Base-by-base conservation (phyloP, 2,797 vertebrate genomes). In the Neopelma chrysocephalum region DNA sequence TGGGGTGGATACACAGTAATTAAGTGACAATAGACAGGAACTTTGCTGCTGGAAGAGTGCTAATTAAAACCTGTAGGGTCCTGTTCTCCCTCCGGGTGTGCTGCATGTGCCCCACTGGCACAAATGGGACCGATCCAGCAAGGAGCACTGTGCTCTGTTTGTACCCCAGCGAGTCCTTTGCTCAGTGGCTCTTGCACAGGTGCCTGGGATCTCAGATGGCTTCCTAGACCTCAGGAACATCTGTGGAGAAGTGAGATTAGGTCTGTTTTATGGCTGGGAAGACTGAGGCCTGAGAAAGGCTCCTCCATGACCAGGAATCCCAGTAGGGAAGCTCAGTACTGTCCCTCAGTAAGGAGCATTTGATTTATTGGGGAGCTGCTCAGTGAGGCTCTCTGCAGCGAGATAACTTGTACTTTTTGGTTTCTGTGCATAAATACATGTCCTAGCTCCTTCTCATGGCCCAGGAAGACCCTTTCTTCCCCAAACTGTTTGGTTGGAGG, bases 31-130 rank as follows among this genome's bases (percentile, higher is more conserved):
- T 93, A 61, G 95, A 89, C 81, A 89, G 93, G 92, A 89, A 92
- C 93, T 89, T 96, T 89, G 92, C 93, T 70, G 88, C 84, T 91
- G 2, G 43, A 72, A 76, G 92, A 89, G 96, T 64, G 83, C 89
- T 97, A 96, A 96, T 97, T 97, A 95, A 93, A 96, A 91, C 93
- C 93, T 93, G 95, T 90, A 82, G 87, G 83, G 62, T 87, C 71
- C 81, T 78, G 19, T 38, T 81, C 70, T 88, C 86, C 73, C 72
- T 88, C 76, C 0, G 10, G 90, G 61, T 42, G 4, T 60, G 77
- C 83, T 73, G 65, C 72, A 4, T 58, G 89, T 83, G 84, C 27
- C 79, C 82, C 40, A 11, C 65, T 17, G 82, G 32, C 36, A 12
- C 17, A 9, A 75, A 22, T 11, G 82, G 82, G 54, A 58, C 79